Conservation (phyloP, 1,140 invertebrate genomes). For the Lerema accius region DNA sequence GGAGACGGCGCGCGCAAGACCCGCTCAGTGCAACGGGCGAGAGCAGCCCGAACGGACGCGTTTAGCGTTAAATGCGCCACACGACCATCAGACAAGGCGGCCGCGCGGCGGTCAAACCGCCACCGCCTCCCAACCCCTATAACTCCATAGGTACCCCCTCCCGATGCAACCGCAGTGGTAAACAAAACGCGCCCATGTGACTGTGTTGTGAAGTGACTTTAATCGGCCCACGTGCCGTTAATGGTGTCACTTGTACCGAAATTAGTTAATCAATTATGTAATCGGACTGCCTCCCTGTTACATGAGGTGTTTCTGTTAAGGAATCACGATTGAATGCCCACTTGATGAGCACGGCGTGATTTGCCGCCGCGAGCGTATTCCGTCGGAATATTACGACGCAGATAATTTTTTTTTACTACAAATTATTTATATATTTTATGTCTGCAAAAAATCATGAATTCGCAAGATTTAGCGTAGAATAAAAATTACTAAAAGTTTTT, state of each 20-base stretch:
- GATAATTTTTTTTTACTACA: too few relatives aligned
- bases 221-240: conserved; percentile 50
- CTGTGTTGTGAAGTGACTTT: conserved; percentile 64
- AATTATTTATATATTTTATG: neutral
- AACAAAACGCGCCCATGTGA: conserved; percentile 55
- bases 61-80: conserved; percentile 52
- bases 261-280: conserved; percentile 59
- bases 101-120: conserved; percentile 57
- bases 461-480: too few relatives aligned
- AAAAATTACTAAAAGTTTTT: too few relatives aligned
- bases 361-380: neutral
- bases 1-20: conserved; percentile 63
- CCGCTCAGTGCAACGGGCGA: conserved; percentile 47
- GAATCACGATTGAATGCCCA: conserved; percentile 1
- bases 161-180: conserved; percentile 39
- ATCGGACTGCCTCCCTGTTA: conserved; percentile 22
- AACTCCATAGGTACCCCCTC: conserved; percentile 38
- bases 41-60: conserved; percentile 49
- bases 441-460: too few relatives aligned
- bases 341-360: conserved; percentile 1
- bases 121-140: conserved; percentile 46
- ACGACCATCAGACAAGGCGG: conserved; percentile 51
- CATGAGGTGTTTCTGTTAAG: conserved; percentile 2
- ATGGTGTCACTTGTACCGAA: conserved; percentile 37
- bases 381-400: neutral